Conservation (phyloP, 2,113 vertebrate species). For the Anarrhichthys ocellatus region DNA sequence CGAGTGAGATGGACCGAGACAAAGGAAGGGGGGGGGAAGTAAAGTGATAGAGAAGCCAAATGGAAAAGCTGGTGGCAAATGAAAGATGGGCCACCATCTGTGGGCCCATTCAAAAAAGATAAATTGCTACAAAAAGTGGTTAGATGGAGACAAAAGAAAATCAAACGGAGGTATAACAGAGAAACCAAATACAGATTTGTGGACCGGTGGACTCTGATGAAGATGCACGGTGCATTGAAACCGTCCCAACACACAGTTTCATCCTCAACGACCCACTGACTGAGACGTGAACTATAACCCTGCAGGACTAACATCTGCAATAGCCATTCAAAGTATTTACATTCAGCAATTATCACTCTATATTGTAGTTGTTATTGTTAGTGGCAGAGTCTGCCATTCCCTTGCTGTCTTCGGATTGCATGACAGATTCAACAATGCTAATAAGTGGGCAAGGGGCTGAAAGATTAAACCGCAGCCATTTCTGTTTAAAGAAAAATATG, state of each 20-base stretch:
- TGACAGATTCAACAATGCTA: not conserved
- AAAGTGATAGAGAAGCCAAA: slow-evolving; percentile 59
- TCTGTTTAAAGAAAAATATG: not conserved
- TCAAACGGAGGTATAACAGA: slow-evolving; percentile 35
- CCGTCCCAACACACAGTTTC: not conserved
- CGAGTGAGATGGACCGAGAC: slow-evolving; percentile 34
- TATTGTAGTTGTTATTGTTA: not conserved
- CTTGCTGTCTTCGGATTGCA: no score
- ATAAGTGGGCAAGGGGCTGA: not conserved
- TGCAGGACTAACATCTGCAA: no score
- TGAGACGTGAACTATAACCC: not conserved
- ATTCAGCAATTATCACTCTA: not conserved
- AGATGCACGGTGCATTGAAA: not conserved
- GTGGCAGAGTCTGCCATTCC: not conserved
- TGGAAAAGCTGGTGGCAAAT: slow-evolving; percentile 53
- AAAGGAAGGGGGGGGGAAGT: slow-evolving; percentile 39
- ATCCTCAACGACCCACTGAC: no score
- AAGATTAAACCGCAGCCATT: not conserved
- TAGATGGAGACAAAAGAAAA: slow-evolving; percentile 53
- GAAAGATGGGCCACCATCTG: slow-evolving; percentile 56
- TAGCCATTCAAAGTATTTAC: not conserved
- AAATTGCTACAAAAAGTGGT: slow-evolving; percentile 56
- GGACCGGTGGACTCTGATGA: slow-evolving; percentile 22
- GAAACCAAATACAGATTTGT: slow-evolving; percentile 45
- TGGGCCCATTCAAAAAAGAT: slow-evolving; percentile 44